Evolutionary conservation across 2,113 vertebrate genomes (phyloP).

Genomic region (Rattus rattus): DNA sequence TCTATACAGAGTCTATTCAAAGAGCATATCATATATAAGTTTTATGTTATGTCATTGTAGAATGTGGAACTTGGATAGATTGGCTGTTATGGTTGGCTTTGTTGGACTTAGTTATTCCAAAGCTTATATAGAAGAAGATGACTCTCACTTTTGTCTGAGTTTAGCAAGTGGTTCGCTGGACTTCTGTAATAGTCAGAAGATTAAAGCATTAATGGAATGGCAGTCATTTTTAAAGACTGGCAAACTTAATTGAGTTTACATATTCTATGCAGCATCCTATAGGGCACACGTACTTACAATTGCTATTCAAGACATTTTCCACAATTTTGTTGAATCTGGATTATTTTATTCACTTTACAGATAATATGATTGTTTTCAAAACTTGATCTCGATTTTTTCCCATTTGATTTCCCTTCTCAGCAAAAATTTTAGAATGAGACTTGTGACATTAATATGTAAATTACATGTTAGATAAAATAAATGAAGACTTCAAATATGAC

Average conservation of each 20-base stretch:
- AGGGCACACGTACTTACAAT: neutral
- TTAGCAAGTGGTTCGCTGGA: neutral
- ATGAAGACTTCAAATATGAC: neutral
- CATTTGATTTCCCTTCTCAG: neutral
- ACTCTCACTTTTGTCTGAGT: neutral
- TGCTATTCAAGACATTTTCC: neutral
- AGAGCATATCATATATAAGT: neutral
- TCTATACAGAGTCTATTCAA: neutral
- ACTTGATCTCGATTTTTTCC: neutral
- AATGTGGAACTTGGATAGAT: neutral
- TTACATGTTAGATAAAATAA: conserved; percentile 22
- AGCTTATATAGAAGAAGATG: neutral
- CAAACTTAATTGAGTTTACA: neutral
- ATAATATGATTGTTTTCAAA: neutral
- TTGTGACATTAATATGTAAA: conserved; percentile 16
- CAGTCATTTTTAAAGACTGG: neutral
- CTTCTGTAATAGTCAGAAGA: neutral
- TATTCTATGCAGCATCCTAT: neutral
- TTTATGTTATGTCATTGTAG: neutral
- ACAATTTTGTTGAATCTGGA: neutral
- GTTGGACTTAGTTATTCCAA: neutral
- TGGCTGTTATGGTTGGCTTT: neutral
- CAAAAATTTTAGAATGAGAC: neutral
- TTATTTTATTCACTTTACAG: neutral
- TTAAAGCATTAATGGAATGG: neutral